These are phyloP conservation scores for Caranx melampygus DNA, from an alignment of 2,113 vertebrate genomes.

Conservation along the genomic window DNA sequence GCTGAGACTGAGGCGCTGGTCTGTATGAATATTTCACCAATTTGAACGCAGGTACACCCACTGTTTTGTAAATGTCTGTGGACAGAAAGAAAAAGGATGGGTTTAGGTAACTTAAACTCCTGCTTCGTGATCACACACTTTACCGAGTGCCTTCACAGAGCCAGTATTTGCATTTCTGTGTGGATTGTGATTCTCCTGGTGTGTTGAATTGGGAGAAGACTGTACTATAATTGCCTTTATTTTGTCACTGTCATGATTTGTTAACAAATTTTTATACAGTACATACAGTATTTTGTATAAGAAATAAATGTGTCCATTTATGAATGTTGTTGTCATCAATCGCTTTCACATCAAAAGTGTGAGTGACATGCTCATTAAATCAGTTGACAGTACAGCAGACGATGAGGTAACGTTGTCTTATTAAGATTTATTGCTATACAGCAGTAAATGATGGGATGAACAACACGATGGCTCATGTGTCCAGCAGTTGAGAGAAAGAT, in stretches of 20 bases:
- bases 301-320: slow-evolving; percentile 73
- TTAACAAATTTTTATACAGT: slow-evolving; percentile 71
- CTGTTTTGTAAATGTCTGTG: background rate
- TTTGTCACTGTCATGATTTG: slow-evolving; percentile 57
- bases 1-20: slow-evolving; percentile 39
- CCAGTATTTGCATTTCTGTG: slow-evolving; percentile 57
- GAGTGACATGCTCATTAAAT: slow-evolving; percentile 8
- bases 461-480: background rate
- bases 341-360: background rate
- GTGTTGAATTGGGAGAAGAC: slow-evolving; percentile 36
- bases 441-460: background rate
- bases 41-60: slow-evolving; percentile 1
- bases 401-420: slow-evolving; percentile 3
- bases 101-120: background rate
- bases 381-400: slow-evolving; percentile 5
- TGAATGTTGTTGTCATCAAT: background rate
- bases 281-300: slow-evolving; percentile 75
- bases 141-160: slow-evolving; percentile 76
- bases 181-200: slow-evolving; percentile 30
- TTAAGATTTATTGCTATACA: background rate
- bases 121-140: background rate
- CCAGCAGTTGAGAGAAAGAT: background rate
- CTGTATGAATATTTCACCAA: slow-evolving; percentile 14
- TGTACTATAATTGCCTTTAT: slow-evolving; percentile 62
- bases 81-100: background rate